These are phyloP conservation scores for Octomys mimax DNA, from an alignment of 2,797 vertebrate species.

Conservation along the genomic window DNA sequence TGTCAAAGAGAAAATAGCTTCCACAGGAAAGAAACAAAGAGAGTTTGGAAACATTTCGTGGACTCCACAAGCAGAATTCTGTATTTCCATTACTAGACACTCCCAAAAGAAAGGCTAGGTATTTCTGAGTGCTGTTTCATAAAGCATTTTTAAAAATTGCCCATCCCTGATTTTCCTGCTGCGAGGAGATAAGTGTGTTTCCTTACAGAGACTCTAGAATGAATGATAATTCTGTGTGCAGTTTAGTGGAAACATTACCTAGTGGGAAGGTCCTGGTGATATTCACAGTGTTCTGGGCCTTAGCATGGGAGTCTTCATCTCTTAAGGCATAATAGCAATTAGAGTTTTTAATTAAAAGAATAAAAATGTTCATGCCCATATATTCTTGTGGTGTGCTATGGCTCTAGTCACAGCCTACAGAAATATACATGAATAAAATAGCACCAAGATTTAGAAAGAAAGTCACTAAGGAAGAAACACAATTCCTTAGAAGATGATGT, in stretches of 20 bases:
- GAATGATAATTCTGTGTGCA: not conserved
- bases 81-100: not conserved
- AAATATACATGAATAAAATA: not conserved
- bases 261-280: not conserved
- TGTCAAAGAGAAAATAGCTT: fast-evolving
- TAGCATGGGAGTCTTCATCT: not conserved
- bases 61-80: not conserved
- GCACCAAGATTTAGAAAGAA: fast-evolving
- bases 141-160: not conserved
- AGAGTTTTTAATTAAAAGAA: conserved; percentile 25
- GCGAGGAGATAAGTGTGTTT: not conserved
- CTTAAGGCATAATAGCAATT: not conserved
- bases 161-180: not conserved
- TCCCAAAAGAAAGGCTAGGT: not conserved
- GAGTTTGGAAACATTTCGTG: not conserved
- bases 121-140: not conserved
- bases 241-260: not conserved
- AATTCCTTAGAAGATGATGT: not conserved
- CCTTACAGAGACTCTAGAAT: conserved; percentile 48
- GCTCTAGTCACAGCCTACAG: not conserved
- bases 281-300: not conserved
- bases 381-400: not conserved
- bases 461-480: not conserved
- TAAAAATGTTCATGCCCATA: not conserved
- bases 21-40: not conserved